phyloP scores from a whole-genome alignment of 2,888 invertebrate genomes.

The Urechis unicinctus region DNA sequence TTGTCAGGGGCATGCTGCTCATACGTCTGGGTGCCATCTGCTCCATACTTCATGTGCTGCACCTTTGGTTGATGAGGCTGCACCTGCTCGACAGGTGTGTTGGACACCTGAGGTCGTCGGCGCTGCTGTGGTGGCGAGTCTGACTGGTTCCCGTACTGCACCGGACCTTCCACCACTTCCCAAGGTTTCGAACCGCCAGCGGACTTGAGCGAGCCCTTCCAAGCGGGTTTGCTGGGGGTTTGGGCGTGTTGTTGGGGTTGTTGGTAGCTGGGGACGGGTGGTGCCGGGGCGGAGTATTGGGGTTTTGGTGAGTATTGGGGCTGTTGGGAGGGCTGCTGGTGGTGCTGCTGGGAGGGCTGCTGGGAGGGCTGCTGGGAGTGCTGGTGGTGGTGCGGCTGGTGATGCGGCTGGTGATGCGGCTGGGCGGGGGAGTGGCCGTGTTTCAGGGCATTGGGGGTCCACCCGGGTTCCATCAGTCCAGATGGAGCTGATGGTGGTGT shows the following conservation, averaged over 20 bases:
- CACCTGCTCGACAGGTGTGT: conserved; percentile 11
- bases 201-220: conserved; percentile 27
- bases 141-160: conserved; percentile 16
- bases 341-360: not conserved
- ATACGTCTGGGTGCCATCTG: conserved; percentile 11
- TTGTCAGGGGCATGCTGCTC: conserved; percentile 12
- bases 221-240: conserved; percentile 17
- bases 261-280: not conserved
- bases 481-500: too few species aligned
- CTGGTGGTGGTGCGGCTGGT: not conserved
- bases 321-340: not conserved
- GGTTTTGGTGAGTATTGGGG: not conserved
- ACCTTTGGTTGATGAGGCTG: conserved; percentile 16
- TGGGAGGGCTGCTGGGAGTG: not conserved
- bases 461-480: not conserved
- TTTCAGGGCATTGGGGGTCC: not conserved
- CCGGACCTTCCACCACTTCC: conserved; percentile 28
- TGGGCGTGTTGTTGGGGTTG: not conserved
- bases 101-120: conserved; percentile 4
- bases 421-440: not conserved
- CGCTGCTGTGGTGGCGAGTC: conserved; percentile 13
- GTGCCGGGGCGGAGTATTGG: not conserved
- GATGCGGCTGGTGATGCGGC: not conserved
- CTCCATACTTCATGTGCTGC: conserved; percentile 10
- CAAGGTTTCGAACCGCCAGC: conserved; percentile 19